Base-by-base conservation (phyloP, 2,797 vertebrate genomes). In the Poeciliopsis paucimaculata region DNA sequence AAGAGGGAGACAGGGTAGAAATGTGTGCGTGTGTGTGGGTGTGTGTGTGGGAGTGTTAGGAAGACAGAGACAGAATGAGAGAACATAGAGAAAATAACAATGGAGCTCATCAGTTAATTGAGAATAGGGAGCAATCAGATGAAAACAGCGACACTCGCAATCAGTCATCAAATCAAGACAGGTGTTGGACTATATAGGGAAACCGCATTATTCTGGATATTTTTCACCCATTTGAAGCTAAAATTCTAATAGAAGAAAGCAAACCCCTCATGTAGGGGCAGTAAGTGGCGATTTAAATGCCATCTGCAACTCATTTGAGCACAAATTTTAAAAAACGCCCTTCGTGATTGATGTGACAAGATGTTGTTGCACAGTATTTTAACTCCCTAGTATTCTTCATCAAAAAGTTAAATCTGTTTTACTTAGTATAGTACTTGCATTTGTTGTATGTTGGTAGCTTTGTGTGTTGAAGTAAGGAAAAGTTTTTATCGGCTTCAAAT, bases 91-190 rank as follows among this genome's bases (percentile, higher is more conserved):
- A 77, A 18, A 89, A 93, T 92, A 95, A 95, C 93, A 94, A 95
- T 94, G 85, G 93, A 93, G 92, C 93, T 95, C 93, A 93, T 95
- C 93, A 94, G 90, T 90, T 93, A 84, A 89, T 90, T 90, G 91
- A 90, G 89, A 91, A 90, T 86, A 46, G 85, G 83, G 78, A 88
- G 85, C 89, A 93, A 93, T 92, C 93, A 90, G 39, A 86, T 83
- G 45, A 64, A 64, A 64, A 64, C 57, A 64, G 55, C 43, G 20
- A 64, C 57, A 47, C 57, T 64, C 45, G 45, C 43, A 45, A 57
- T 47, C 55, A 51, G 64, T 28, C 47, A 28, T 57, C 79, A 51
- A 70, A 88, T 64, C 18, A 73, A 53, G 55, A 49, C 43, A 34
- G 28, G 18, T 57, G 62, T 81, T 77, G 81, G 73, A 57, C 71